Base-by-base conservation (phyloP, 2,888 invertebrate genomes). In the Gibbula magus region DNA sequence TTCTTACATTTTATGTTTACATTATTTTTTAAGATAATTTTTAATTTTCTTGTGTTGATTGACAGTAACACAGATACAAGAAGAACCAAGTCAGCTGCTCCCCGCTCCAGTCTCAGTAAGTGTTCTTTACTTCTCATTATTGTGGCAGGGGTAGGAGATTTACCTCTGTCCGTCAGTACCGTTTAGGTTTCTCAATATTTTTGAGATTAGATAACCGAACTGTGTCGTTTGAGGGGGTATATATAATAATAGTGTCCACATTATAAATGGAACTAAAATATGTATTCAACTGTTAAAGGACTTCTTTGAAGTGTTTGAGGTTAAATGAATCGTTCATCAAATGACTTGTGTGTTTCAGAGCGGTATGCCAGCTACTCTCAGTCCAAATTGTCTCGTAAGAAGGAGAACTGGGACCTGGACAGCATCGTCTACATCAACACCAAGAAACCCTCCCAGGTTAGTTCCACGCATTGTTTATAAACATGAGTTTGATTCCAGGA, bases 71-170 rank as follows among this genome's bases (percentile, higher is more conserved):
- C 53, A 20, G 75, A 75, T 35, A 75, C 54, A 32, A 25, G 75
- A 8, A 52, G 75, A 4, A 75, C 54, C 2, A 54, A 75, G 54
- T 75, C 75, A 29, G 75, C 75, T 4, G 75, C 75, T n/a, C 32
- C 70, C 18, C 25, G 61, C 8, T 61, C 61, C 13, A 61, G 29
- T 61, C 25, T 29, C 25, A 70, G 70, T 70, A 39, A 70, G 70
- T 70, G 39, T 35, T 0, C 5, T 25, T 29, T 0, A 67, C 4
- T 67, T 32, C 18, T n/a, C 32, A 32, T 7, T 56, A 10, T 20
- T 53, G 54, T 53, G 5, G 13, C 54, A 53, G 7, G 20, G 16
- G 8, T 53, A 20, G n/a, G 10, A 18, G 10, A 52, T 16, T 18
- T 52, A 16, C 52, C 52, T 52, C 13, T 52, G 13, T 52, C 13